A percentile compares a stretch with the other conserved stretches of the same genome.
Evolutionary conservation across 1,140 invertebrate genomes (phyloP).

Genomic region (Listronotus oregonensis): DNA sequence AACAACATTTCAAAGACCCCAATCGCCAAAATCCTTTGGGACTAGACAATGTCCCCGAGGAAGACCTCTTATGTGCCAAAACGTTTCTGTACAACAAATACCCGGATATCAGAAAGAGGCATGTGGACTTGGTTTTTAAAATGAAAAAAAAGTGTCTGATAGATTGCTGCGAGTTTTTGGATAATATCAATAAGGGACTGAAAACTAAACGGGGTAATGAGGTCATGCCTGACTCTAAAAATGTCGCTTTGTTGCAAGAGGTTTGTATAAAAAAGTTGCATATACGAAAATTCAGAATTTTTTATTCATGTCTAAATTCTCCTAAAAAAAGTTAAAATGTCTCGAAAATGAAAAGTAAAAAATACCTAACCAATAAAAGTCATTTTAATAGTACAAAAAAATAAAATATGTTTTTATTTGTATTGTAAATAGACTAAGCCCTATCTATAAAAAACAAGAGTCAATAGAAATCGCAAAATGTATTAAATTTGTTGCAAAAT

Average conservation of each 20-base stretch:
- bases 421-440: no score
- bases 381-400: no score
- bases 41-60: background rate
- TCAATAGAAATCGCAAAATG: no score
- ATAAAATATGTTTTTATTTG: no score
- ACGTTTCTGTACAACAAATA: constrained; percentile 54
- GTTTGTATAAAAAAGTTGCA: constrained; percentile 40
- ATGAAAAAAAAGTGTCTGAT: constrained; percentile 38
- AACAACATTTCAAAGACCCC: constrained; percentile 58
- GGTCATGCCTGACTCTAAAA: constrained; percentile 41
- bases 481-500: no score
- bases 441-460: no score
- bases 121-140: constrained; percentile 50
- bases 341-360: no score
- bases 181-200: constrained; percentile 41
- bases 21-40: constrained; percentile 31
- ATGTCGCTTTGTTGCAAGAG: constrained; percentile 59
- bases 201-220: constrained; percentile 39
- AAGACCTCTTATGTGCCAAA: constrained; percentile 45
- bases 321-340: no score
- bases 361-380: no score
- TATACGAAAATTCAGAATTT: no score
- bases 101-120: constrained; percentile 38
- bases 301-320: no score
- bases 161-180: constrained; percentile 35